phyloP scores from a whole-genome alignment of 2,797 vertebrate species.

The Macroramphosus scolopax region DNA sequence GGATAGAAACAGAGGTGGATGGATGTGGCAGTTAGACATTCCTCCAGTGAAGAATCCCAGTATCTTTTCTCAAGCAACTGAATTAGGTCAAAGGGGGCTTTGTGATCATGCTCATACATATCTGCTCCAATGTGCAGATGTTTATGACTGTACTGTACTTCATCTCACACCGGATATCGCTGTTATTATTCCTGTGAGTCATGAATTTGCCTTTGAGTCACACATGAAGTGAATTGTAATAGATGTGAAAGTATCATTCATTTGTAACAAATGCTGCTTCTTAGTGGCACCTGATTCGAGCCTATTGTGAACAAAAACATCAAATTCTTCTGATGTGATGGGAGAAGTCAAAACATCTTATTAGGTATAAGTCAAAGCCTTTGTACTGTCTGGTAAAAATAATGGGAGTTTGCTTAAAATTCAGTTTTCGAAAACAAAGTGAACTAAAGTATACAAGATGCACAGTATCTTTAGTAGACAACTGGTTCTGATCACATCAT shows the following conservation, averaged over 20 bases:
- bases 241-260: constrained; percentile 24
- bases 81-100: constrained; percentile 56
- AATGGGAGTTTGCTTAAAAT: constrained; percentile 29
- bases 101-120: constrained; percentile 31
- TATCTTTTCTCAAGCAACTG: constrained; percentile 52
- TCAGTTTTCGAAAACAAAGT: constrained; percentile 22
- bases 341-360: constrained; percentile 17
- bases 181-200: constrained; percentile 59
- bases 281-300: constrained; percentile 23
- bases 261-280: constrained; percentile 11
- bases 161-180: constrained; percentile 35
- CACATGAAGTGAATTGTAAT: constrained; percentile 19
- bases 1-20: constrained; percentile 42
- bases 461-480: constrained; percentile 19
- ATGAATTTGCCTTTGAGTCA: constrained; percentile 55
- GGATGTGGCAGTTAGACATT: constrained; percentile 55
- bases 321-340: constrained; percentile 29
- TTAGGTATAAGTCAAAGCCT: constrained; percentile 28
- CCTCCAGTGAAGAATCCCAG: constrained; percentile 49
- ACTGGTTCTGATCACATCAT: constrained; percentile 15
- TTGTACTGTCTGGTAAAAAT: constrained; percentile 40
- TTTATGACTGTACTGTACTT: constrained; percentile 34
- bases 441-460: constrained; percentile 12
- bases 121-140: constrained; percentile 45
- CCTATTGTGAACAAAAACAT: constrained; percentile 45